phyloP scores from a whole-genome alignment of 2,888 invertebrate species.

The Volucella bombylans region DNA sequence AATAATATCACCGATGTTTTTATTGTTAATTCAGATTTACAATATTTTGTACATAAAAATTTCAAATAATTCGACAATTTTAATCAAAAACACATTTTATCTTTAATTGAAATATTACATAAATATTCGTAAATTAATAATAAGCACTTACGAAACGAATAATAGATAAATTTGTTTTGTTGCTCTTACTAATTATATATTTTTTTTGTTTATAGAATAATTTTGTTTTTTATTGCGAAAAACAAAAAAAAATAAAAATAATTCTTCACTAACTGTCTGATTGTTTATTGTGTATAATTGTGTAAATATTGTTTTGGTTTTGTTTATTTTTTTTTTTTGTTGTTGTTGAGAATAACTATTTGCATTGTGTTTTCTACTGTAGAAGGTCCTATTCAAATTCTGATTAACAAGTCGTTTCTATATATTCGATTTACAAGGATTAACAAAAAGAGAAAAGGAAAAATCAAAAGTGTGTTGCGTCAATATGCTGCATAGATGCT shows the following conservation, averaged over 20 bases:
- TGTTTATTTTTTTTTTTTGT: constrained; percentile 60
- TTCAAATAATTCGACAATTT: constrained; percentile 46
- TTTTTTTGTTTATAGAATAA: constrained; percentile 37
- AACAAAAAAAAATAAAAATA: constrained; percentile 35
- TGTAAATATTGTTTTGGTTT: constrained; percentile 51
- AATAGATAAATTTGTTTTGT: neutral
- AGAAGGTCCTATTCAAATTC: constrained; percentile 39
- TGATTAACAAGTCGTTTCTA: constrained; percentile 52
- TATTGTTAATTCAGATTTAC: constrained; percentile 72
- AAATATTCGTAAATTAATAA: constrained; percentile 2
- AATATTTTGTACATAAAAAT: constrained; percentile 70
- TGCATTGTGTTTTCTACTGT: constrained; percentile 53
- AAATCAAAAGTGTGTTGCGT: constrained; percentile 62
- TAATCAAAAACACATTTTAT: constrained; percentile 28
- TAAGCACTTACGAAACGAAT: neutral
- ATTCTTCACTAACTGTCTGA: constrained; percentile 61
- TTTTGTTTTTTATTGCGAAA: constrained; percentile 7
- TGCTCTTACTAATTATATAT: constrained; percentile 14
- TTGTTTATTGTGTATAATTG: constrained; percentile 67
- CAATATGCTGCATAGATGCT: constrained; percentile 62
- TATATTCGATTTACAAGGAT: constrained; percentile 57
- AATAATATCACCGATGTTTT: constrained; percentile 74
- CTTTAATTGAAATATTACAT: constrained; percentile 8
- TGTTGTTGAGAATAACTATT: constrained; percentile 72
- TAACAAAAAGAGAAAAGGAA: neutral